Conservation (phyloP, 2,797 vertebrate species). For the Neosilurus hyrtlii region DNA sequence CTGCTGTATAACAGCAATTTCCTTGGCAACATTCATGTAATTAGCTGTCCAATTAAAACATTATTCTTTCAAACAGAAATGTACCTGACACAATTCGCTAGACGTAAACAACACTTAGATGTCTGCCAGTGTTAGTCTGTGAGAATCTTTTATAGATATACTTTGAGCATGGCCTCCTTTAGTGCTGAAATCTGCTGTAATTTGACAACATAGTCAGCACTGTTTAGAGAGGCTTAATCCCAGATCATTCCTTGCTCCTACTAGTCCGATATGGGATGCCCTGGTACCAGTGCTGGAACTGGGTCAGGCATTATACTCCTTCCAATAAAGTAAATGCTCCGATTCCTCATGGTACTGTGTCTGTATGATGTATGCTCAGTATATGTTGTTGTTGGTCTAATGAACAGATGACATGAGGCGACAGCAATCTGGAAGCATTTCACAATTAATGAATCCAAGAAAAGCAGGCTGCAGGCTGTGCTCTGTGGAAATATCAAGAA, state of each 20-base stretch:
- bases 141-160: not conserved
- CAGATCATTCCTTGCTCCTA: no score
- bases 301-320: not conserved
- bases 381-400: not conserved
- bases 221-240: not conserved
- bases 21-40: not conserved
- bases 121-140: not conserved
- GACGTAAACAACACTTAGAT: not conserved
- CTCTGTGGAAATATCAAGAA: not conserved
- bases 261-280: not conserved
- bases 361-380: not conserved
- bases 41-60: not conserved
- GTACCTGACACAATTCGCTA: not conserved
- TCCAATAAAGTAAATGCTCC: not conserved
- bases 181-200: not conserved
- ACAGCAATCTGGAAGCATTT: not conserved
- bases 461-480: not conserved
- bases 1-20: not conserved
- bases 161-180: not conserved
- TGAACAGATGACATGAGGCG: not conserved
- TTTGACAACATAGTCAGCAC: not conserved
- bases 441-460: not conserved
- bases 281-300: not conserved
- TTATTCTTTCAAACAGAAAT: conserved; percentile 1
- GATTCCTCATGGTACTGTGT: not conserved